Evolutionary conservation across 2,888 invertebrate species (phyloP), one percentile per base, ranked within the genome.

Genomic region (Chalcosyrphus nemorum): DNA sequence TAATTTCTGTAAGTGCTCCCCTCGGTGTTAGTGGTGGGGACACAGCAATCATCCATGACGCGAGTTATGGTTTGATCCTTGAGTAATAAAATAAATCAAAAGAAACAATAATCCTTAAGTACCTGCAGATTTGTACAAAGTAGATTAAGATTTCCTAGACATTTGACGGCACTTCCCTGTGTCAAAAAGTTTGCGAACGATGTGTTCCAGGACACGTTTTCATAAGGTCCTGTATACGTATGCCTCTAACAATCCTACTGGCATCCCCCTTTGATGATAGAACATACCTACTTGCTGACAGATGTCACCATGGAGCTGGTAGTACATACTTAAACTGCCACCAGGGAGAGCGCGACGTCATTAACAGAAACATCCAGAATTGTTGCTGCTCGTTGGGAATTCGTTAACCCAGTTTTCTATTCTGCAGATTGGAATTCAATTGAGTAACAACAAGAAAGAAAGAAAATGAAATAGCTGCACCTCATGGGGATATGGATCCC

Each of bases 361-460:
- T 50, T 15, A 24, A 27, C 4, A 57, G 6, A 6, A 27, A 21
- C 50, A 50, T 71, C 38, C 13, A 41, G n/a, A 27, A 17, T 27
- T 24, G 41, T 59, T 76, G 52, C 52, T 29, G 17, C 24, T 32
- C 21, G 32, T 11, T 21, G 47, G 70, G 45, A 52, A 54, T 61
- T 4, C 47, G 17, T 27, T 77, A 63, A 77, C 70, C 59, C 54
- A 68, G 61, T 63, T 77, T 63, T 15, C n/a, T 32, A 4, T 56
- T 35, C 11, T 19, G 47, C 47, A 70, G 61, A 63, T 70, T 70
- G 61, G 35, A 70, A 63, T 77, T 77, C 56, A 70, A 77, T 63
- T 70, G 54, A 77, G 27, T 63, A 56, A 38, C 56, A 70, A 47
- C 61, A 70, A 77, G 35, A 15, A 43, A 19, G 29, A 21, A 61